phyloP scores from a whole-genome alignment of 2,797 vertebrate genomes.

The Craterocephalus amniculus region DNA sequence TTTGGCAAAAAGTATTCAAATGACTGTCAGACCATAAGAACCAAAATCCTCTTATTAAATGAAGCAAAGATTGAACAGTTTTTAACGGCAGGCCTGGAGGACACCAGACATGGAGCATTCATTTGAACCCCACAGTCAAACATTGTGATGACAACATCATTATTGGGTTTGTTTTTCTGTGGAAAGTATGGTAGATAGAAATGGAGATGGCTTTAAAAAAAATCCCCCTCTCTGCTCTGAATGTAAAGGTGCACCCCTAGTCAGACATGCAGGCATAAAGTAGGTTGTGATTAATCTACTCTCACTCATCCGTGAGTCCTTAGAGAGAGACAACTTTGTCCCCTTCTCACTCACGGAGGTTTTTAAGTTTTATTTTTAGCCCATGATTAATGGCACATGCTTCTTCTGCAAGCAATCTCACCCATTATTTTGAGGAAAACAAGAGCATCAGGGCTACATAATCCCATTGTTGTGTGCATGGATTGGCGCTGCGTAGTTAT shows the following conservation, averaged over 20 bases:
- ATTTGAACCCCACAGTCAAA: neutral
- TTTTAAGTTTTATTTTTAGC: slow-evolving; percentile 66
- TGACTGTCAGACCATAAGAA: neutral
- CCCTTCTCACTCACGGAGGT: slow-evolving; percentile 59
- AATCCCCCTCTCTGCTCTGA: neutral
- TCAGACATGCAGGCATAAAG: slow-evolving; percentile 10
- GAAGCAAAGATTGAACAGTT: neutral
- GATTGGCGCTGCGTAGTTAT: slow-evolving; percentile 10
- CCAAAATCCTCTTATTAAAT: neutral
- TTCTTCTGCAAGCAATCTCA: slow-evolving; percentile 32
- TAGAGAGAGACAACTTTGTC: slow-evolving; percentile 50
- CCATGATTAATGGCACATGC: slow-evolving; percentile 54
- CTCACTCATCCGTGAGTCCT: slow-evolving; percentile 48
- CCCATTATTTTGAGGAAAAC: slow-evolving; percentile 43
- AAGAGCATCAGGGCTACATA: slow-evolving; percentile 24
- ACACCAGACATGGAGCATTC: neutral
- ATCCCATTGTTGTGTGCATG: slow-evolving; percentile 11
- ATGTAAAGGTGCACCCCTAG: neutral
- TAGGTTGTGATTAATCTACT: slow-evolving; percentile 52
- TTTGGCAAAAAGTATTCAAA: neutral
- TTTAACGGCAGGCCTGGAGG: neutral
- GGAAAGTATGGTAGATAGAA: neutral
- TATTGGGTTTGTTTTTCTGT: neutral
- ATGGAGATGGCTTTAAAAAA: neutral
- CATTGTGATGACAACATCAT: neutral